Conservation (phyloP, 2,888 invertebrate species). For the Orchesella flavescens region DNA sequence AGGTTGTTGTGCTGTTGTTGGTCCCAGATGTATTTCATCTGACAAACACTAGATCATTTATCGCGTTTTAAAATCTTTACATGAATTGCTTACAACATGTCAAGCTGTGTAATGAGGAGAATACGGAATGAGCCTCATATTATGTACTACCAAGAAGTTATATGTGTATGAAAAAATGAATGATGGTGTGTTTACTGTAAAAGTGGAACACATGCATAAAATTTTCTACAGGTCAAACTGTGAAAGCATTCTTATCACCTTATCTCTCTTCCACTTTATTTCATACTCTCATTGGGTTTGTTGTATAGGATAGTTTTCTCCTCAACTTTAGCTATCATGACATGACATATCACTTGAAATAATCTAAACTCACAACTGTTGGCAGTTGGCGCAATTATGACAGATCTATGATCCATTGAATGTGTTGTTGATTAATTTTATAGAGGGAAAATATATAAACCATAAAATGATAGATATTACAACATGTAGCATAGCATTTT, state of each 20-base stretch:
- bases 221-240: slow-evolving; percentile 13
- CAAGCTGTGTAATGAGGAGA: slow-evolving; percentile 45
- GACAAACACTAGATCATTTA: slow-evolving; percentile 39
- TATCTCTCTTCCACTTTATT: not conserved
- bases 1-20: not conserved
- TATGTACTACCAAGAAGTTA: too few species aligned
- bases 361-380: slow-evolving; percentile 63
- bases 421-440: slow-evolving; percentile 25
- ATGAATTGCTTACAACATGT: slow-evolving; percentile 37
- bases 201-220: not conserved
- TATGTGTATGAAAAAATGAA: too few species aligned
- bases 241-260: slow-evolving; percentile 13
- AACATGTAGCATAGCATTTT: not conserved
- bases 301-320: too few species aligned
- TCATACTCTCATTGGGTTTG: too few species aligned
- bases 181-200: too few species aligned
- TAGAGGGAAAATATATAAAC: not conserved
- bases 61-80: slow-evolving; percentile 39
- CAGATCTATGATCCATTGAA: slow-evolving; percentile 55
- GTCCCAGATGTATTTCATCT: slow-evolving; percentile 32
- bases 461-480: slow-evolving; percentile 8
- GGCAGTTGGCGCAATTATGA: slow-evolving; percentile 49
- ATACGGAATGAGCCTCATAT: slow-evolving; percentile 8
- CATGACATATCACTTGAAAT: slow-evolving; percentile 8
- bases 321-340: too few species aligned